Evolutionary conservation across 2,113 vertebrate genomes (phyloP).

Genomic region (Cnemophilus loriae): DNA sequence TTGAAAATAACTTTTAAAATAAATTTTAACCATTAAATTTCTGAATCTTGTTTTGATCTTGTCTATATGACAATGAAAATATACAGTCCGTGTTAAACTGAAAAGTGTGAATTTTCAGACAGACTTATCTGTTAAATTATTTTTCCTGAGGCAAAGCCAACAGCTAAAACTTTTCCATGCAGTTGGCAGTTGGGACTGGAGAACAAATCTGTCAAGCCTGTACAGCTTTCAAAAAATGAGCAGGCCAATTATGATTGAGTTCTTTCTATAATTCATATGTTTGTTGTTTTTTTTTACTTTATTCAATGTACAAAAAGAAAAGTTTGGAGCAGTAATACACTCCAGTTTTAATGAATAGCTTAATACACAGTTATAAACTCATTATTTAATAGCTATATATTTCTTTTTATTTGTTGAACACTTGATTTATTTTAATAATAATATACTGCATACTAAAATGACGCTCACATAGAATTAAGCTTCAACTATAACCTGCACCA

Average conservation of each 20-base stretch:
- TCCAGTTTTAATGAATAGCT: not conserved
- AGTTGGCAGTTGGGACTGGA: not conserved
- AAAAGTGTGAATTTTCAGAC: constrained; percentile 56
- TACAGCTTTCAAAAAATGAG: not conserved
- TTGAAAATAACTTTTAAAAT: constrained; percentile 30
- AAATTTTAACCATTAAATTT: constrained; percentile 41
- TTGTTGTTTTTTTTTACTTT: not conserved
- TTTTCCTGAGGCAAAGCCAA: constrained; percentile 68
- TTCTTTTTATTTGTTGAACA: not conserved
- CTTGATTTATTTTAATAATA: not conserved
- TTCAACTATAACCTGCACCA: not conserved
- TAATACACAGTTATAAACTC: not conserved
- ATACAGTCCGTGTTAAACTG: constrained; percentile 29
- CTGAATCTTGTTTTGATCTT: constrained; percentile 63
- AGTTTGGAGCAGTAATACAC: not conserved
- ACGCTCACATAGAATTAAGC: not conserved
- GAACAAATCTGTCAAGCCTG: not conserved
- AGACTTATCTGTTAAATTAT: constrained; percentile 33
- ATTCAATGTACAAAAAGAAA: not conserved
- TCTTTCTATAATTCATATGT: not conserved
- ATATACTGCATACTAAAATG: not conserved
- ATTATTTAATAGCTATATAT: not conserved
- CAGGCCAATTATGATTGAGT: not conserved
- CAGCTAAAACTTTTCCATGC: constrained; percentile 30
- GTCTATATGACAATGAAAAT: constrained; percentile 9